Evolutionary conservation across 2,797 vertebrate genomes (phyloP).

Genomic region (Syngnathus acus): DNA sequence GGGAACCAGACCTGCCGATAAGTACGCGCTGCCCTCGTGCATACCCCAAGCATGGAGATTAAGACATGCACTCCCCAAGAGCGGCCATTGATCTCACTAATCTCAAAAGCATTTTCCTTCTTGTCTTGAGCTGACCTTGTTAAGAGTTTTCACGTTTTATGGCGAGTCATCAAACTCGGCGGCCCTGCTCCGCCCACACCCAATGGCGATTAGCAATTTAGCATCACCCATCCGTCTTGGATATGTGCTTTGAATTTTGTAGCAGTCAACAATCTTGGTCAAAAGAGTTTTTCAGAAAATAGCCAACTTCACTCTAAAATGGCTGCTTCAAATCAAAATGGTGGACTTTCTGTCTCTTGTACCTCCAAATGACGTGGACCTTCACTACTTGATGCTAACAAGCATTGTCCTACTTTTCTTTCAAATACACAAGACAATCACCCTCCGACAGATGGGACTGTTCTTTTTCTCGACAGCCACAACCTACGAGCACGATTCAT

Average conservation of each 20-base stretch:
- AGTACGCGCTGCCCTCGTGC: conserved; percentile 59
- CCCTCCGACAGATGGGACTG: not conserved
- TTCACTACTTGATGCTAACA: not conserved
- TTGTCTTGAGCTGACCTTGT: not conserved
- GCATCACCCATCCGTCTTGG: not conserved
- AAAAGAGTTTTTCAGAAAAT: not conserved
- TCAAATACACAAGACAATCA: not conserved
- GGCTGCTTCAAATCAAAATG: not conserved
- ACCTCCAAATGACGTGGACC: not conserved
- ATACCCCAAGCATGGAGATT: conserved; percentile 44
- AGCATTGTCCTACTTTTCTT: not conserved
- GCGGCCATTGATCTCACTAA: conserved; percentile 2
- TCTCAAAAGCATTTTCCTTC: not conserved
- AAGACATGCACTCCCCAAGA: conserved; percentile 5
- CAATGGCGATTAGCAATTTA: not conserved
- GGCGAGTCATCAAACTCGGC: not conserved
- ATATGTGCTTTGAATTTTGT: not conserved
- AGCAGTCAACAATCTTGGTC: not conserved
- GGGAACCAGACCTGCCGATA: conserved; percentile 67
- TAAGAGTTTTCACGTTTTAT: not conserved
- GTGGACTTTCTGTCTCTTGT: no score
- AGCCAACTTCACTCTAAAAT: not conserved
- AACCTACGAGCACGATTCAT: not conserved
- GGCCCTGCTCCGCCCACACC: not conserved
- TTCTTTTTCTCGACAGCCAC: not conserved